Conservation (phyloP, 2,888 invertebrate species). For the Mimumesa dahlbomi region DNA sequence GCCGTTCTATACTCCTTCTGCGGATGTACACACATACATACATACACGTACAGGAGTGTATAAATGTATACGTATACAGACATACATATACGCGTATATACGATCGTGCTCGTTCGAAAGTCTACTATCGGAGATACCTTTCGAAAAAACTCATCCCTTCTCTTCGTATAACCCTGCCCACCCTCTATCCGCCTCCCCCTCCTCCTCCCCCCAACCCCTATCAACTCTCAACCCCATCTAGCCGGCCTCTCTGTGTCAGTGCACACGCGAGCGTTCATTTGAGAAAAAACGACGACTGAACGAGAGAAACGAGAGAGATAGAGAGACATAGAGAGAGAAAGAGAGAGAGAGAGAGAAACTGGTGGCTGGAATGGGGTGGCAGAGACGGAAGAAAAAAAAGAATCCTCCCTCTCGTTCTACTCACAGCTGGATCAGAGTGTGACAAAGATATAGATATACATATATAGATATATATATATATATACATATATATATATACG, state of each 20-base stretch:
- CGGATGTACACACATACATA: constrained; percentile 2
- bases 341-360: not conserved
- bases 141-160: constrained; percentile 45
- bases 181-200: constrained; percentile 3
- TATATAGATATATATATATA: no score
- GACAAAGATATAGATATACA: no score
- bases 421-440: no score
- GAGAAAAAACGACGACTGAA: constrained; percentile 36
- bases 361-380: constrained; percentile 31
- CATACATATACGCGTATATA: not conserved
- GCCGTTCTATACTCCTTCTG: constrained; percentile 15
- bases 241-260: constrained; percentile 38
- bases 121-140: constrained; percentile 52
- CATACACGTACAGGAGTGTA: constrained; percentile 4
- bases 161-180: no score
- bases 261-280: constrained; percentile 47
- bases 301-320: not conserved
- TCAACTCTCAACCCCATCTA: constrained; percentile 45
- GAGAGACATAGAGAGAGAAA: not conserved
- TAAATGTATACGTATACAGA: constrained; percentile 1
- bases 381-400: constrained; percentile 45
- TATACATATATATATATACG: no score
- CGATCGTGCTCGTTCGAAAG: constrained; percentile 32
- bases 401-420: constrained; percentile 12
- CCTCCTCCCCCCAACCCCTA: constrained; percentile 36